Evolutionary conservation across 1,140 invertebrate genomes (phyloP), one percentile per base, ranked within the genome.

Genomic region (Camponotus floridanus): DNA sequence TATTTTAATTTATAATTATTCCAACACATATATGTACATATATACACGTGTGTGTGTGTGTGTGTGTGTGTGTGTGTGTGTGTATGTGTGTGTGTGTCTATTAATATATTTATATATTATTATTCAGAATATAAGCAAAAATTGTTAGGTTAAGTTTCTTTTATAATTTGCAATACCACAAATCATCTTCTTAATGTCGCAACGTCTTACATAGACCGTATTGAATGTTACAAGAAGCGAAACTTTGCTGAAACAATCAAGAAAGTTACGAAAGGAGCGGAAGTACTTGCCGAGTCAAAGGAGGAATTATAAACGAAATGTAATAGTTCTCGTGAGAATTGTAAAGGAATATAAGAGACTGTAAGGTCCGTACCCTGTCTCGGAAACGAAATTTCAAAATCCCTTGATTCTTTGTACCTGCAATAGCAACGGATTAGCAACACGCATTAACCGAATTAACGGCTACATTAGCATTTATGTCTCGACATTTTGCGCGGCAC

Each of bases 281-380:
- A 73, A 62, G 57, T 51, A 48, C 36, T 62, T n/a, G 51, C 57
- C 21, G 55, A 3, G 18, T 48, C 76, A 80, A 73, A 74, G 18
- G n/a, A 83, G 18, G 42, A 45, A 83, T 83, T 73, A 73, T 61
- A 73, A 83, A 73, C 39, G 67, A 61, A 61, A 83, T 42, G 7
- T 33, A 73, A n/a, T 45, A 45, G 42, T 26, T 74, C 48, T 45
- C 59, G 55, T 26, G 21, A 74, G 13, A 73, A 74, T 36, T 48
- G 68, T n/a, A 33, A n/a, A 33, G 9, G 18, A 26, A 5, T 31
- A 36, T 71, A 15, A 36, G 39, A 15, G 33, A 48, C 26, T 59
- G 3, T 57, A 48, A 57, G 70, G 15, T 45, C 15, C 31, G 48
- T 59, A 80, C 33, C n/a, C 45, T 51, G 0, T 51, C 13, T 39